These are phyloP conservation scores for Craterocephalus amniculus DNA, from an alignment of 2,797 vertebrate genomes.

Conservation along the genomic window DNA sequence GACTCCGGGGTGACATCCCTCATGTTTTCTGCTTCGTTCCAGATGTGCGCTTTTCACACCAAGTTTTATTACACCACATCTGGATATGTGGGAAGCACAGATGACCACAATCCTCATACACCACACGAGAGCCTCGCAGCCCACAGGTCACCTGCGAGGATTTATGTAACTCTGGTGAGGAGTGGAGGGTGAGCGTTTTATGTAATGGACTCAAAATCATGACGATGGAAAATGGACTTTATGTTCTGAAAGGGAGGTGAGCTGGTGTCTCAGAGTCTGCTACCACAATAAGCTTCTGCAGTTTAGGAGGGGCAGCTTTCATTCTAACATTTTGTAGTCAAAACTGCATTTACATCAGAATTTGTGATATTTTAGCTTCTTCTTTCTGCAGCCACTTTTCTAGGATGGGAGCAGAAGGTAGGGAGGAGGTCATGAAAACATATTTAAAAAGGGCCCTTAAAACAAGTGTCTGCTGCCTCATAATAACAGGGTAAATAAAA, in stretches of 20 bases:
- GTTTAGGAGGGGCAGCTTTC: background rate
- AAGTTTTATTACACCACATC: slow-evolving; percentile 59
- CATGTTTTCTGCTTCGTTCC: slow-evolving; percentile 51
- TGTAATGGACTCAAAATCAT: slow-evolving; percentile 48
- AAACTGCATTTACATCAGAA: background rate
- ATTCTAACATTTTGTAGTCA: too few relatives aligned
- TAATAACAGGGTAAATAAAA: slow-evolving; percentile 16
- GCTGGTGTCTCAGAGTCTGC: background rate
- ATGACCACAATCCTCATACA: slow-evolving; percentile 47
- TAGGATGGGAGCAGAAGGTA: background rate
- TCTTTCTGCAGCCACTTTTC: slow-evolving; percentile 10
- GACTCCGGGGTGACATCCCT: slow-evolving; percentile 46
- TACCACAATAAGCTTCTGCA: background rate
- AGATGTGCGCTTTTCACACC: slow-evolving; percentile 59
- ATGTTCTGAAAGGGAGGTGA: slow-evolving; percentile 6
- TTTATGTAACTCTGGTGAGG: slow-evolving; percentile 56
- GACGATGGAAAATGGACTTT: slow-evolving; percentile 25
- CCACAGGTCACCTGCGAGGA: slow-evolving; percentile 52
- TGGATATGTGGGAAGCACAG: slow-evolving; percentile 49
- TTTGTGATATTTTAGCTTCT: background rate
- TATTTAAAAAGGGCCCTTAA: slow-evolving; percentile 17
- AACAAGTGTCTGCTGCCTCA: slow-evolving; percentile 42
- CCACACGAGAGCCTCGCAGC: slow-evolving; percentile 28
- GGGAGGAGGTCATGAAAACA: slow-evolving; percentile 11
- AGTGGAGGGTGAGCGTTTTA: slow-evolving; percentile 45